These are phyloP conservation scores for Hestina assimilis DNA, from an alignment of 1,140 invertebrate species.

Conservation along the genomic window DNA sequence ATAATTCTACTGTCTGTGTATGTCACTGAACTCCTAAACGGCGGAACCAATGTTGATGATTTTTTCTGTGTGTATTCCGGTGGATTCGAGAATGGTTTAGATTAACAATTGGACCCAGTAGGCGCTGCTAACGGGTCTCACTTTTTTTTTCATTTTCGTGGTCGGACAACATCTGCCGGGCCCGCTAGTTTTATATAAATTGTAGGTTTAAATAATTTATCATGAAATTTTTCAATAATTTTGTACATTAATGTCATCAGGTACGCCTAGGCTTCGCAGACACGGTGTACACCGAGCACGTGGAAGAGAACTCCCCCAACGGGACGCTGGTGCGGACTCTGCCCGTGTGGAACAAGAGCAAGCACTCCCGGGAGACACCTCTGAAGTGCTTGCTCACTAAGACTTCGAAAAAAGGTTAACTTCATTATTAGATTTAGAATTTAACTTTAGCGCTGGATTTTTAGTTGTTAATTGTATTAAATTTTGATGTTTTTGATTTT, in stretches of 20 bases:
- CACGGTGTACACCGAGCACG: conserved; percentile 87
- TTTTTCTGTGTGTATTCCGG: too few species aligned
- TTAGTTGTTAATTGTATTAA: too few species aligned
- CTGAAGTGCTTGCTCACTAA: conserved; percentile 81
- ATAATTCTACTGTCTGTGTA: too few species aligned
- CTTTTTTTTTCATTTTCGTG: too few species aligned
- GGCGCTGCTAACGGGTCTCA: too few species aligned
- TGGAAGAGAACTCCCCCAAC: conserved; percentile 86
- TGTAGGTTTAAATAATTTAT: neutral
- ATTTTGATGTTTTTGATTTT: too few species aligned
- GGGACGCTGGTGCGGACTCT: conserved; percentile 85
- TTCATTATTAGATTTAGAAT: neutral
- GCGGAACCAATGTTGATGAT: too few species aligned
- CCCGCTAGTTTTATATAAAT: neutral
- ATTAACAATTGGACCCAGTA: too few species aligned
- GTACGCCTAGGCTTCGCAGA: conserved; percentile 90
- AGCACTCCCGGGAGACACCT: conserved; percentile 82
- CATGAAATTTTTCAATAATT: neutral
- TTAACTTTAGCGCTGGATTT: neutral
- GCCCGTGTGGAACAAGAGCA: conserved; percentile 85
- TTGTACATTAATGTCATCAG: conserved; percentile 49
- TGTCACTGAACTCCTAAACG: too few species aligned
- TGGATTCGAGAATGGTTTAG: too few species aligned
- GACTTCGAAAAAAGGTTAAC: conserved; percentile 57
- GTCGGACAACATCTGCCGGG: too few species aligned